phyloP scores from a whole-genome alignment of 1,140 invertebrate genomes.

The Hesperophylax magnus region DNA sequence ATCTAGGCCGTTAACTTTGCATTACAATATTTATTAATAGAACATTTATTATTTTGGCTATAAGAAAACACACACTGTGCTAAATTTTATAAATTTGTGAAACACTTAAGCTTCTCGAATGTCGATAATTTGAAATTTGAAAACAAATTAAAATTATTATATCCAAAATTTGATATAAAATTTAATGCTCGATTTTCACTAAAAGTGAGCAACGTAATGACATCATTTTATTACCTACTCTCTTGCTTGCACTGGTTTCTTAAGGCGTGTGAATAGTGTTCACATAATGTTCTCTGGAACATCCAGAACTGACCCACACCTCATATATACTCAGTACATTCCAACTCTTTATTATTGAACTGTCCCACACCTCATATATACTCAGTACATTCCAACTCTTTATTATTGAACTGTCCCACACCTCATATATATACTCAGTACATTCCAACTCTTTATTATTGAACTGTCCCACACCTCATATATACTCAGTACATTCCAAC shows the following conservation, averaged over 20 bases:
- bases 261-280: slow-evolving; percentile 21
- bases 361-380: too few relatives aligned
- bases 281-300: slow-evolving; percentile 16
- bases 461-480: too few relatives aligned
- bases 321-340: too few relatives aligned
- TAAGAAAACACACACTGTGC: slow-evolving; percentile 42
- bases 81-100: slow-evolving; percentile 39
- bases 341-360: too few relatives aligned
- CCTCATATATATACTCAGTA: too few relatives aligned
- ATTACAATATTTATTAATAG: slow-evolving; percentile 27
- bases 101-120: slow-evolving; percentile 32
- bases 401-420: too few relatives aligned
- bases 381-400: too few relatives aligned
- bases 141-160: slow-evolving; percentile 20
- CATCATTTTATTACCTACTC: slow-evolving; percentile 6
- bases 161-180: slow-evolving; percentile 31
- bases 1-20: slow-evolving; percentile 41
- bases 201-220: slow-evolving; percentile 37
- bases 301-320: too few relatives aligned
- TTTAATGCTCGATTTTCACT: slow-evolving; percentile 26
- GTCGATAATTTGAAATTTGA: slow-evolving; percentile 17
- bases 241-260: slow-evolving; percentile 9
- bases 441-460: too few relatives aligned
- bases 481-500: too few relatives aligned
- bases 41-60: slow-evolving; percentile 45